Percentiles rank a stretch among this genome's conserved stretches.
Conservation (phyloP, 1,140 invertebrate species). For the Drosophila orena region DNA sequence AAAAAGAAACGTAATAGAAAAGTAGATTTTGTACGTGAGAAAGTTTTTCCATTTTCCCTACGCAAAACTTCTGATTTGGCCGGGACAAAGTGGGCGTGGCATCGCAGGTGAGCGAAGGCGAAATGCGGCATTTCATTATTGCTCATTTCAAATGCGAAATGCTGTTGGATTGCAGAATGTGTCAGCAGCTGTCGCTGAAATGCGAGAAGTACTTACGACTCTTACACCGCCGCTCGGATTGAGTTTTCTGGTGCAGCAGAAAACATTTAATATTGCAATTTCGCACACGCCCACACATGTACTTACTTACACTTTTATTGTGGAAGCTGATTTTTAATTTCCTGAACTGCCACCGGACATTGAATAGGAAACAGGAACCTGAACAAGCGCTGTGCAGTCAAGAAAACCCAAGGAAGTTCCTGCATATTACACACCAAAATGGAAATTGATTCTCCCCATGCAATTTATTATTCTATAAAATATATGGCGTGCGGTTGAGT, state of each 20-base stretch:
- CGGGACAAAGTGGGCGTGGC: constrained; percentile 27
- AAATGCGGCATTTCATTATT: constrained; percentile 52
- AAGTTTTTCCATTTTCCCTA: constrained; percentile 80
- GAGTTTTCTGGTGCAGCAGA: constrained; percentile 27
- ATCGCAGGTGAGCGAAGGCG: constrained; percentile 20
- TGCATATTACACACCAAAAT: constrained; percentile 45
- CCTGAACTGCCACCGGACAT: constrained; percentile 45
- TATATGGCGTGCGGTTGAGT: constrained; percentile 36
- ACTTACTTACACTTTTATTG: constrained; percentile 33
- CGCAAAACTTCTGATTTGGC: constrained; percentile 63
- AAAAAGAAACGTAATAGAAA: constrained; percentile 74
- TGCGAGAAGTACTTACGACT: constrained; percentile 30
- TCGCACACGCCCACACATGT: constrained; percentile 4
- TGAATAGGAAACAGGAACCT: constrained; percentile 24
- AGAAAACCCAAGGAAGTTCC: constrained; percentile 26
- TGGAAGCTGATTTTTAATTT: constrained; percentile 66
- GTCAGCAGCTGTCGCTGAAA: constrained; percentile 59
- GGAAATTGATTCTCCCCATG: constrained; percentile 68
- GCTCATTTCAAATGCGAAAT: constrained; percentile 68
- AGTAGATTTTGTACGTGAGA: constrained; percentile 77
- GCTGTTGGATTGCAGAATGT: constrained; percentile 48
- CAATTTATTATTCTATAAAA: constrained; percentile 69
- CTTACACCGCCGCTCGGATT: constrained; percentile 37
- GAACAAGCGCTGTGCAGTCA: constrained; percentile 3
- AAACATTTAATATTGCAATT: constrained; percentile 40